These are phyloP conservation scores for Pelobates cultripes DNA, from an alignment of 2,797 vertebrate genomes.

Conservation along the genomic window DNA sequence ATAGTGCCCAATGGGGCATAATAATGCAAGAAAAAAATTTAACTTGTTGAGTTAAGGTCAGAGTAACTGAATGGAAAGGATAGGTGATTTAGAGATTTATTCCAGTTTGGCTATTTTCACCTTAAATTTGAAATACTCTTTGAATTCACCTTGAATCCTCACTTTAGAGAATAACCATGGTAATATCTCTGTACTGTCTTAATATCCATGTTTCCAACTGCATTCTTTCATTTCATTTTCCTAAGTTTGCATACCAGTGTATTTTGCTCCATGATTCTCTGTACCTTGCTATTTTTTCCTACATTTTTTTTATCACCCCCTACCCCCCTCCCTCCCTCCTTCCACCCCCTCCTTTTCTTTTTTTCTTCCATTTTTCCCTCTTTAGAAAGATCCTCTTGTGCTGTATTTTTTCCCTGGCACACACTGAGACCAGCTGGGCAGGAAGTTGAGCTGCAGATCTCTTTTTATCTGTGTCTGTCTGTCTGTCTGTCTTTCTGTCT, in stretches of 20 bases:
- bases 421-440: slow-evolving; percentile 79
- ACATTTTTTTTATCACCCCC: not conserved
- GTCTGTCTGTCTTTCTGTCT: slow-evolving; percentile 39
- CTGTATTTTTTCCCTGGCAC: slow-evolving; percentile 69
- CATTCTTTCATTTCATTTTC: not conserved
- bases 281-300: not conserved
- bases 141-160: no score
- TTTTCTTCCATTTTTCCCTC: slow-evolving; percentile 63
- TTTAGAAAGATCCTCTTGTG: slow-evolving; percentile 53
- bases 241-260: not conserved
- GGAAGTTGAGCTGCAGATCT: slow-evolving; percentile 68
- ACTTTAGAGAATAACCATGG: no score
- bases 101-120: no score
- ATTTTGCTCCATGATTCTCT: not conserved
- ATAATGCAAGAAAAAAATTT: no score
- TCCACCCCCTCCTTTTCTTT: slow-evolving; percentile 65
- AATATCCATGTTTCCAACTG: not conserved
- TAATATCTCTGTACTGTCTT: not conserved
- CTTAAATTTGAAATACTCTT: no score
- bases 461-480: slow-evolving; percentile 58
- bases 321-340: not conserved
- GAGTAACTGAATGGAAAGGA: no score
- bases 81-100: no score
- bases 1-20: no score
- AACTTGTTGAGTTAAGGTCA: no score